Evolutionary conservation across 1,140 invertebrate genomes (phyloP), one percentile per base, ranked within the genome.

Genomic region (Micrasema minimum): DNA sequence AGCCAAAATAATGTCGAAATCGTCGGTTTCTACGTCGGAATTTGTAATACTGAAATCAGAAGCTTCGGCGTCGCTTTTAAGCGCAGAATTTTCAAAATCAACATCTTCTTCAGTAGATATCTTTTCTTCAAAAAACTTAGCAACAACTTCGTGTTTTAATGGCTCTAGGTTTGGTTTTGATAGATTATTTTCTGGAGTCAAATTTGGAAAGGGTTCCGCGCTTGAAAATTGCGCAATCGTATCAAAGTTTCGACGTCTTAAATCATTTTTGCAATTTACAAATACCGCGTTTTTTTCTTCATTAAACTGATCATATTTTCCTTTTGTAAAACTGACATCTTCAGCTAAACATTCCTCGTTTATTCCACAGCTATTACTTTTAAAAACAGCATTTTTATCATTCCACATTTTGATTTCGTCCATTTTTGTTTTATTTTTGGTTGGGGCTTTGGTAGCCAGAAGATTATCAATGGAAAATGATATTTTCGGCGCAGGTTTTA

Each of bases 381-480:
- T 31, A 2, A 31, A 31, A 31, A 45, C 3, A 5, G 16, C 43
- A 14, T 46, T 46, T 12, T 46, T 46, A 1, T n/a, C 51, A 23
- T 6, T 23, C 22, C 22, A n/a, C 26, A 0, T 55, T 31, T 9
- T 16, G 4, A n/a, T 31, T 12, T 59, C 16, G 31, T 59, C 23
- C 35, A 18, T 22, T 41, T 20, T 22, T 12, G 10, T 59, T 41
- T 38, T 59, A 18, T 41, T 59, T 2, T 16, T 59, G 55, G 35
- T 23, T 1, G 37, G 11, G 9, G 37, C 55, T 3, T 14, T 59
- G 16, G 51, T 69, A 9, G 67, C 23, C 10, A 69, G 57, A 6
- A 69, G 22, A 64, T 69, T 64, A 35, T 69, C 67, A 14, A 69
- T 69, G 6, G 67, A 69, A 69, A 69, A 69, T 20, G 67, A 69